Base-by-base conservation (phyloP, 2,113 vertebrate species). In the Cyanocitta stelleri region DNA sequence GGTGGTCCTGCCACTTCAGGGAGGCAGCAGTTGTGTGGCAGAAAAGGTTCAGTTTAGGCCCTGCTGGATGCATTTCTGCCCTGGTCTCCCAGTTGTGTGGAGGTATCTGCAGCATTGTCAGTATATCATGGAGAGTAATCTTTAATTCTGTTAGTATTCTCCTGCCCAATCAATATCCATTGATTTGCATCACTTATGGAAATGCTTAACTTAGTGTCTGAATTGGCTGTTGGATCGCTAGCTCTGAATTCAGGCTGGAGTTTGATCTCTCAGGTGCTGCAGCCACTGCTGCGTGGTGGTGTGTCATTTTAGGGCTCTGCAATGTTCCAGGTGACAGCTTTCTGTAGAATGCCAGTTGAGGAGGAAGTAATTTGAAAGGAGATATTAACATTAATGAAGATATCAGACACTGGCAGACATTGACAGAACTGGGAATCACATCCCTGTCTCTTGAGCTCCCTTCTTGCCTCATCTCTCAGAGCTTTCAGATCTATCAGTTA, bases 121-220 rank as follows among this genome's bases (percentile, higher is more conserved):
- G 21, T 13, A 0, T 13, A 6, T 54, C 35, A 9, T 1, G 51
- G 43, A 23, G 27, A 41, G 10, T 32, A n/a, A n/a, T 62, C 43
- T 35, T 39, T 12, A 88, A 9, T 54, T 85, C 20, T 81, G 18
- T 24, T 23, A 4, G 3, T 24, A 4, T 48, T 66, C 16, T 49
- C 0, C 3, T 71, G n/a, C n/a, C n/a, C 61, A 49, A 0, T 5
- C 0, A 1, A 11, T 87, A 67, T 41, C 46, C 43, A 41, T 1
- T 37, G 14, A 8, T 16, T 32, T 32, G 22, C 16, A 33, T 66
- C 12, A 5, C n/a, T 49, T 29, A 9, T 0, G 6, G 75, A 46
- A 79, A 32, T 4, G 8, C 32, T 39, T 48, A 13, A 5, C 1
- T 22, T 51, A 1, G 7, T 46, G 18, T 63, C 35, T 58, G 35